Conservation (phyloP, 2,888 invertebrate genomes). For the Zaprionus obscuricornis region DNA sequence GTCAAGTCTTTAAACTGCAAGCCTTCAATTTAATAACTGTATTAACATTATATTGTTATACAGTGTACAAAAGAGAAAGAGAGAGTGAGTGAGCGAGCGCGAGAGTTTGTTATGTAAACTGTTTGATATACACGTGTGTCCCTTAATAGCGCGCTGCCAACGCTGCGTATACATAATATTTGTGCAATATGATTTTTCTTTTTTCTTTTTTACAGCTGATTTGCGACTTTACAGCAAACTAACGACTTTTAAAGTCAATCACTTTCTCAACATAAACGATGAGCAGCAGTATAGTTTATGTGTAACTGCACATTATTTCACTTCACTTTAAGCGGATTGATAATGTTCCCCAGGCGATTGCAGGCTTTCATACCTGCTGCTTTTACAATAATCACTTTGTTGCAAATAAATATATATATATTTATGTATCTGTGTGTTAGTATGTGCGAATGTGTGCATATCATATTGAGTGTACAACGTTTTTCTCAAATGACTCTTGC, state of each 20-base stretch:
- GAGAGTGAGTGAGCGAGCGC: no score
- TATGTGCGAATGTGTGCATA: slow-evolving; percentile 3
- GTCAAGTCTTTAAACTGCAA: no score
- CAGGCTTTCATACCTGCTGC: slow-evolving; percentile 18
- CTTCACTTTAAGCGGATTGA: slow-evolving; percentile 50
- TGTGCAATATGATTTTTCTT: slow-evolving; percentile 39
- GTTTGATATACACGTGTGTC: no score
- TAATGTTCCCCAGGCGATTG: slow-evolving; percentile 21
- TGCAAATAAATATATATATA: slow-evolving; percentile 13
- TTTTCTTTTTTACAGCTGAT: slow-evolving; percentile 35
- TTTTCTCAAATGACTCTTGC: slow-evolving; percentile 53
- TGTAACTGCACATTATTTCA: slow-evolving; percentile 28
- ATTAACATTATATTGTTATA: no score
- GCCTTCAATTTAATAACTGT: no score
- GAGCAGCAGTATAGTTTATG: slow-evolving; percentile 13
- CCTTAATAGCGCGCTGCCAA: no score
- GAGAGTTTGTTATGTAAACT: no score
- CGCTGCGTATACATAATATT: slow-evolving; percentile 43
- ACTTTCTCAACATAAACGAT: background rate
- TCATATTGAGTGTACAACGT: slow-evolving; percentile 53
- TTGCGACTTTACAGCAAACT: slow-evolving; percentile 1
- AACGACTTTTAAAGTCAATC: slow-evolving; percentile 19
- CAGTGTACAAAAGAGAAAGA: no score
- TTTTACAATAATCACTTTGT: slow-evolving; percentile 33
- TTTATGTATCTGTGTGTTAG: slow-evolving; percentile 6